Evolutionary conservation across 1,140 invertebrate species (phyloP), one percentile per base, ranked within the genome.

Genomic region (Nomia melanderi): DNA sequence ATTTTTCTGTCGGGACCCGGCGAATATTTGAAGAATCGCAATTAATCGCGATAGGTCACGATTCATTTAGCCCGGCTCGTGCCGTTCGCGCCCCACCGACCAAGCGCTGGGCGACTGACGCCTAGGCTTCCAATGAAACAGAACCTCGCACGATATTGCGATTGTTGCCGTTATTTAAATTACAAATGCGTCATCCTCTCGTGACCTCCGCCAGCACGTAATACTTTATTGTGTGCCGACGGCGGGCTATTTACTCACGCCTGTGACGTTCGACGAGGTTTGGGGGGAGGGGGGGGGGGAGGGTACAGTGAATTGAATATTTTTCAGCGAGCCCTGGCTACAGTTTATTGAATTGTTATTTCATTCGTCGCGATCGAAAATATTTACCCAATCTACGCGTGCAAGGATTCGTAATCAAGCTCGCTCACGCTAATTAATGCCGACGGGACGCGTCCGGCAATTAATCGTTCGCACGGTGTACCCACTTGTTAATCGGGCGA

Each of bases 111-210:
- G 17, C 23, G 17, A 11, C 2, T 14, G 41, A 50, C 8, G 12
- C 20, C 71, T 54, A 53, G 23, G 27, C 5, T 12, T 5, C 12
- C 33, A 4, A 25, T 29, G 33, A 41, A 73, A 73, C 47, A 7
- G 3, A 31, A 66, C 66, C n/a, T 5, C 29, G 64, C 11, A n/a
- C 29, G 64, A 23, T 50, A 69, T 69, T 47, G 73, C 31, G 23
- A 69, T 76, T 60, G 31, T 69, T 69, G 64, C 64, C 57, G 39
- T 75, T 75, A 75, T 76, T 76, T 76, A 76, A 76, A 60, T 76
- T 76, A 60, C 54, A 47, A 59, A 76, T 57, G 33, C 54, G 7
- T 41, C 54, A 17, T 59, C 39, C 64, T 59, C 73, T 29, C 41
- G 41, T 50, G 64, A 76, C 39, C 67, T 69, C 39, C 29, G 33